Evolutionary conservation across 2,797 vertebrate genomes (phyloP).

Genomic region (Pempheris klunzingeri): DNA sequence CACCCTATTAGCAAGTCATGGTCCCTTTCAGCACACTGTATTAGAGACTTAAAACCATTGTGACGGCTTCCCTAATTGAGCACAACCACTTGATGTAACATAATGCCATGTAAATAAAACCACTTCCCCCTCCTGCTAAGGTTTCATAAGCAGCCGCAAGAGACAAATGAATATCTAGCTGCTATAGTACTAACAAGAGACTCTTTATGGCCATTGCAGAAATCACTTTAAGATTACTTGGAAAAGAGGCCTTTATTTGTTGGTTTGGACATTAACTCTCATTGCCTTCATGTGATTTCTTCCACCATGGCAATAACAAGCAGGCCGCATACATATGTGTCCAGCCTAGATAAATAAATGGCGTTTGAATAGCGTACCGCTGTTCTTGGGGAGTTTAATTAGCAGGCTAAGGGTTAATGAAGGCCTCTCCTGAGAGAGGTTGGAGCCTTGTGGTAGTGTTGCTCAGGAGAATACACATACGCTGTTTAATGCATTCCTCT

Average conservation of each 20-base stretch:
- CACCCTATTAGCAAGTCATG: conserved; percentile 85
- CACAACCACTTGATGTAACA: conserved; percentile 82
- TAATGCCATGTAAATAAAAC: conserved; percentile 84
- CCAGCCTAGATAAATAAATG: conserved; percentile 75
- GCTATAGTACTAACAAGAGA: conserved; percentile 70
- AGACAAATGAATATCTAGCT: conserved; percentile 76
- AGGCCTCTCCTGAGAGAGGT: conserved; percentile 65
- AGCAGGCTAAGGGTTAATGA: conserved; percentile 80
- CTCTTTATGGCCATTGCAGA: conserved; percentile 70
- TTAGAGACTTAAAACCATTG: conserved; percentile 87
- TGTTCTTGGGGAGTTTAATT: conserved; percentile 79
- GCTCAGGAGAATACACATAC: conserved; percentile 69
- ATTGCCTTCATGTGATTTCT: conserved; percentile 46
- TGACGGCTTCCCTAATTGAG: conserved; percentile 82
- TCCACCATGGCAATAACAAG: conserved; percentile 51
- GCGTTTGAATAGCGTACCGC: conserved; percentile 61
- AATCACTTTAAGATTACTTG: conserved; percentile 68
- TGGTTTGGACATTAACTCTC: conserved; percentile 60
- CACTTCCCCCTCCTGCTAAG: conserved; percentile 62
- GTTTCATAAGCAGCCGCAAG: conserved; percentile 73
- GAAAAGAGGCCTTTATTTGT: conserved; percentile 74
- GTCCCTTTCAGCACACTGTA: conserved; percentile 82
- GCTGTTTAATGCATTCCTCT: conserved; percentile 67
- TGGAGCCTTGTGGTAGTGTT: conserved; percentile 60
- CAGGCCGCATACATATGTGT: conserved; percentile 41